phyloP scores from a whole-genome alignment of 1,140 invertebrate species.

The Drosophila nannoptera region DNA sequence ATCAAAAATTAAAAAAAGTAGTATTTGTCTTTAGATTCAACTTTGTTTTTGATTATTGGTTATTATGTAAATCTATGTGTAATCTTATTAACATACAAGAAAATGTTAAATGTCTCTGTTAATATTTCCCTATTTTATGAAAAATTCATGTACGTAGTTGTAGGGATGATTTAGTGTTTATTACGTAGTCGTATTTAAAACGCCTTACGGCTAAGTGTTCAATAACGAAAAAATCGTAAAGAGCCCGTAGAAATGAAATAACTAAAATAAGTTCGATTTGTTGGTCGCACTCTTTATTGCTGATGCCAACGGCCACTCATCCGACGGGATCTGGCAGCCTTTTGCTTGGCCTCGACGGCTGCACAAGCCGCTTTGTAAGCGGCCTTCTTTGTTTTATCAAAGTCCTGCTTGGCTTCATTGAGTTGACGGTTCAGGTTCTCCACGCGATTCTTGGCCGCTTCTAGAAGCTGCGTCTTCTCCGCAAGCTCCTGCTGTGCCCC shows the following conservation, averaged over 20 bases:
- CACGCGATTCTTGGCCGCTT: constrained; percentile 83
- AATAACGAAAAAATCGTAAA: background rate
- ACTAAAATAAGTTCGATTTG: constrained; percentile 8
- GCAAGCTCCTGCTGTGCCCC: constrained; percentile 82
- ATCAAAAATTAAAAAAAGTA: no score
- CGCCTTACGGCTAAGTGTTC: background rate
- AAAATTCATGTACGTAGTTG: no score
- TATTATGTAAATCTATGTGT: no score
- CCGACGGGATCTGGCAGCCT: constrained; percentile 40
- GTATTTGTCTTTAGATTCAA: no score
- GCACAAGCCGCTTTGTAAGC: constrained; percentile 83
- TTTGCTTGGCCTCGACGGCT: constrained; percentile 82
- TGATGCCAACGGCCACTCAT: background rate
- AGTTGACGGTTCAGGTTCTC: constrained; percentile 82
- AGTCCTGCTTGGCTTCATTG: constrained; percentile 81
- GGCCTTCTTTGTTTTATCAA: constrained; percentile 83
- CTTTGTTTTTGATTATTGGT: no score
- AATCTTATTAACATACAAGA: no score
- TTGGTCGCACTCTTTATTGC: constrained; percentile 4
- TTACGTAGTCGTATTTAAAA: no score
- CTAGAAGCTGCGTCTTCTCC: constrained; percentile 83
- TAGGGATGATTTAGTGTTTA: no score
- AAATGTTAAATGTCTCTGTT: background rate
- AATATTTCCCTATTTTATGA: background rate
- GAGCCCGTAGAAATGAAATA: background rate